These are phyloP conservation scores for Darevskia mixta DNA, from an alignment of 2,797 vertebrate genomes.

Conservation along the genomic window DNA sequence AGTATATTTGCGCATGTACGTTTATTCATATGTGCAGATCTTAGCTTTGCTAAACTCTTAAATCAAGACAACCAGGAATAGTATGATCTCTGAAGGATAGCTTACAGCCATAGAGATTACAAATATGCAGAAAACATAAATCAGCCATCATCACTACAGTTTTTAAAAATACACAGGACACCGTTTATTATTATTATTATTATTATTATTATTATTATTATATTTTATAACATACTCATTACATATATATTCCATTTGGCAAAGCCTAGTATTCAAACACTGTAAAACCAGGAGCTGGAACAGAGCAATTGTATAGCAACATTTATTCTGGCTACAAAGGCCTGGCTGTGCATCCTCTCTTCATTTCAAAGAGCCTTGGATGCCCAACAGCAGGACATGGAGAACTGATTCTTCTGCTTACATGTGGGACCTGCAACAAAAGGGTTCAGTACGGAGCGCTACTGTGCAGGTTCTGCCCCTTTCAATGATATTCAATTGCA, in stretches of 20 bases:
- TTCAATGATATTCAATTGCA: not conserved
- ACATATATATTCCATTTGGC: not conserved
- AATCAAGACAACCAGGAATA: not conserved
- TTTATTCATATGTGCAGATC: not conserved
- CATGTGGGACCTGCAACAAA: not conserved
- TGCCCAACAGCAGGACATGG: not conserved
- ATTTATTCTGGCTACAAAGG: not conserved
- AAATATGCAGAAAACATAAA: not conserved
- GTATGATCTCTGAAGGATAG: not conserved
- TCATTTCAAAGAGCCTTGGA: not conserved
- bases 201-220: not conserved
- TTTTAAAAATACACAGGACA: not conserved
- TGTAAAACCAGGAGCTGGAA: not conserved
- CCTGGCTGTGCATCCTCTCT: not conserved
- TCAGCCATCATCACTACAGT: not conserved
- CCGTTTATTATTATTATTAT: not conserved
- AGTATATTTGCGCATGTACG: not conserved
- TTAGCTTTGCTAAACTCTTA: not conserved
- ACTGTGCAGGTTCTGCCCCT: not conserved
- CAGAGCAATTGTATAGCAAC: not conserved
- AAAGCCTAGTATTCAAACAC: not conserved
- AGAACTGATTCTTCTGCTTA: not conserved
- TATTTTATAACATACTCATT: not conserved
- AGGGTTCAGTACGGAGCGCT: not conserved
- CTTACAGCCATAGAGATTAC: not conserved